These are phyloP conservation scores for Pterobdella sp. DNA, from an alignment of 2,888 invertebrate species.

Conservation along the genomic window DNA sequence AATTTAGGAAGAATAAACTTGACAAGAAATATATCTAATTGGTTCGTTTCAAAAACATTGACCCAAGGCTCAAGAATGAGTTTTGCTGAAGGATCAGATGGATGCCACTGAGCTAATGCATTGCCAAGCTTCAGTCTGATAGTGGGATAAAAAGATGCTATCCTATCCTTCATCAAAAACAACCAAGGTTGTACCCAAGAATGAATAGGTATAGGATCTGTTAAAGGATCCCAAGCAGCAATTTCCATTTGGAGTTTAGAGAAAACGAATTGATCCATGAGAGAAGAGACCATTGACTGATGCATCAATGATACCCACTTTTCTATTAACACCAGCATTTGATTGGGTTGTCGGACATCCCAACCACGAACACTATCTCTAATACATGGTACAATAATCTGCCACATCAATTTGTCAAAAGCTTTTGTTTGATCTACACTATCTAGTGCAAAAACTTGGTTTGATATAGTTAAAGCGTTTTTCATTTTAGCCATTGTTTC, in stretches of 20 bases:
- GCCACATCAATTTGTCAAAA: slow-evolving; percentile 78
- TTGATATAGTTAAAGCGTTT: slow-evolving; percentile 47
- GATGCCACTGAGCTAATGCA: slow-evolving; percentile 88
- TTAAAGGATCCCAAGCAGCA: slow-evolving; percentile 82
- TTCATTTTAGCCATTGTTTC: slow-evolving; percentile 52
- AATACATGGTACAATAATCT: slow-evolving; percentile 78
- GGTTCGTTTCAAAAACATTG: slow-evolving; percentile 62
- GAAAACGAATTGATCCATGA: slow-evolving; percentile 72
- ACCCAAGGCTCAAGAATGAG: slow-evolving; percentile 86
- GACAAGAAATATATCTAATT: slow-evolving; percentile 69
- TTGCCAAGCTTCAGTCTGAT: slow-evolving; percentile 82
- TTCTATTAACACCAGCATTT: slow-evolving; percentile 70
- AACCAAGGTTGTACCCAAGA: slow-evolving; percentile 97
- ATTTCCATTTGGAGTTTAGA: slow-evolving; percentile 65
- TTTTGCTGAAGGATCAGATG: slow-evolving; percentile 83
- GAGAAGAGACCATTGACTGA: slow-evolving; percentile 71
- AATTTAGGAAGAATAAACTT: slow-evolving; percentile 60
- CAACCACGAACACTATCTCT: slow-evolving; percentile 56
- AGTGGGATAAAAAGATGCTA: slow-evolving; percentile 68
- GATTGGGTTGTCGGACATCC: slow-evolving; percentile 72
- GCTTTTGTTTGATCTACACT: slow-evolving; percentile 54
- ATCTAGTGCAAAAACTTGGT: slow-evolving; percentile 25
- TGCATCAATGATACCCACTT: slow-evolving; percentile 74
- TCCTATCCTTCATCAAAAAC: slow-evolving; percentile 58
- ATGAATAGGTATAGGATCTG: slow-evolving; percentile 88